Conservation (phyloP, 2,113 vertebrate genomes). For the Microcebus jonahi region DNA sequence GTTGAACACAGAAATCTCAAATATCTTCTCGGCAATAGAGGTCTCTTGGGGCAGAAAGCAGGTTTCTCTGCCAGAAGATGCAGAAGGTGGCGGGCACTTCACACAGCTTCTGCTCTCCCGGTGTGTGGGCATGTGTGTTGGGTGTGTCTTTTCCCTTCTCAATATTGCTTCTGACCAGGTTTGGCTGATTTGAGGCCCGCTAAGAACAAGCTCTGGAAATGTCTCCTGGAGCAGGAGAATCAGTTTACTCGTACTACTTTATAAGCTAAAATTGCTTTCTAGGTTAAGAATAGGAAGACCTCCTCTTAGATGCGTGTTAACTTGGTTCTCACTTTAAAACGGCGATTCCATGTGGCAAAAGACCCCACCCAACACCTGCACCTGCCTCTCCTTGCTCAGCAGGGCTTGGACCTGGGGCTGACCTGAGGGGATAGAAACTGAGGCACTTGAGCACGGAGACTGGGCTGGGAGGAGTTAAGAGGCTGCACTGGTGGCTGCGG, state of each 20-base stretch:
- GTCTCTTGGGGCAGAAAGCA: neutral
- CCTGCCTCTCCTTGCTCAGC: rapidly evolving
- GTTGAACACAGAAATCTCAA: neutral
- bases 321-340: neutral
- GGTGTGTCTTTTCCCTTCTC: neutral
- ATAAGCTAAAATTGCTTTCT: neutral
- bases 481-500: conserved; percentile 96
- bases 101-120: neutral
- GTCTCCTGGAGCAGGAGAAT: neutral
- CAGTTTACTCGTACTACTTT: too few species aligned
- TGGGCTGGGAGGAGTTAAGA: conserved; percentile 99
- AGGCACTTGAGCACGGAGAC: conserved; percentile 99
- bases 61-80: too few species aligned
- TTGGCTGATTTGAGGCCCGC: too few species aligned
- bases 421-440: conserved; percentile 99
- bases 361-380: neutral
- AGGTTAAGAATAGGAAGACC: neutral
- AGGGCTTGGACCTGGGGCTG: neutral
- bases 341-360: rapidly evolving
- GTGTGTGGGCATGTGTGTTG: neutral
- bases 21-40: neutral
- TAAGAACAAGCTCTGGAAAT: neutral
- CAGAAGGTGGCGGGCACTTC: neutral
- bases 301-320: neutral
- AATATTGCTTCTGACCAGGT: neutral